These are phyloP conservation scores for Drosophila quinaria DNA, from an alignment of 2,888 invertebrate genomes.

Conservation along the genomic window DNA sequence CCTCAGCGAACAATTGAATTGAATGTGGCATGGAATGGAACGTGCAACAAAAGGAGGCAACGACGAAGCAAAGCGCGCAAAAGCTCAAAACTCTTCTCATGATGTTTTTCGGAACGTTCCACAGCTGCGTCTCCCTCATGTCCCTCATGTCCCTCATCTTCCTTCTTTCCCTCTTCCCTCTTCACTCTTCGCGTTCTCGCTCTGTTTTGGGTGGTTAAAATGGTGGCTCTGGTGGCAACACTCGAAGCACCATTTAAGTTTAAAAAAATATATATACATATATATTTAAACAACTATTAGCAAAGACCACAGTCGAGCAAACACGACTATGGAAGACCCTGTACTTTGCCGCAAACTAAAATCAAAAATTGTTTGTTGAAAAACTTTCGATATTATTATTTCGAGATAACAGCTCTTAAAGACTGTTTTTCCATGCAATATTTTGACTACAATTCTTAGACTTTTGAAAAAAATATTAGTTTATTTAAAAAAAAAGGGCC, in stretches of 20 bases:
- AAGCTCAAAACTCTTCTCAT: background rate
- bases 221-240: constrained; percentile 29
- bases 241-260: constrained; percentile 30
- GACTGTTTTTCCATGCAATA: no score
- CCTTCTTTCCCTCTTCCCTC: no score
- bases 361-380: background rate
- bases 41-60: constrained; percentile 27
- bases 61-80: constrained; percentile 14
- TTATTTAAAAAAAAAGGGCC: no score
- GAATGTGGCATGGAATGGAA: constrained; percentile 40
- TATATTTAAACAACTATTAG: background rate
- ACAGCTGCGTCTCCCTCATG: constrained; percentile 1
- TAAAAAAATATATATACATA: background rate
- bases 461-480: no score
- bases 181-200: background rate
- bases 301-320: no score
- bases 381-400: background rate
- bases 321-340: background rate
- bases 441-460: no score
- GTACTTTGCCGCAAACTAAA: background rate
- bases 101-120: constrained; percentile 7
- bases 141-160: background rate
- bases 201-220: constrained; percentile 33
- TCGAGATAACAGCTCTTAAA: background rate
- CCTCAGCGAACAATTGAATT: constrained; percentile 57